A percentile compares a stretch with the other conserved stretches of the same genome.
Evolutionary conservation across 1,140 invertebrate species (phyloP).

Genomic region (Eurosta solidaginis): DNA sequence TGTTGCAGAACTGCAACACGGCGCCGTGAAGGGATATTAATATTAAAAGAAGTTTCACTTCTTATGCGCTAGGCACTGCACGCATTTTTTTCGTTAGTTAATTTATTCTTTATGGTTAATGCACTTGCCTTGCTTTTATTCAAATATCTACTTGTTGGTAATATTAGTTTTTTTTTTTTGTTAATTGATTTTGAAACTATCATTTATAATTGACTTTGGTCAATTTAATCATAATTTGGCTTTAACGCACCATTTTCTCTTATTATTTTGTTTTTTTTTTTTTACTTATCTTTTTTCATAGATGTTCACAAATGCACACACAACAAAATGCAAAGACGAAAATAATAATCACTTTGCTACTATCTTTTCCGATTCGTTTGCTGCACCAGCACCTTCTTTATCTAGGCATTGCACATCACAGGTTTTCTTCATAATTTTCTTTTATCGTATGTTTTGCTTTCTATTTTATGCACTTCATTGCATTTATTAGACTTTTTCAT

Average conservation of each 20-base stretch:
- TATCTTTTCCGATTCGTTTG: background rate
- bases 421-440: constrained; percentile 12
- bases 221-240: constrained; percentile 4
- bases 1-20: too few species aligned
- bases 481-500: background rate
- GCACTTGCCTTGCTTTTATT: too few species aligned
- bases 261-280: background rate
- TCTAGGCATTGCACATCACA: constrained; percentile 23
- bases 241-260: too few species aligned
- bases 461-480: constrained; percentile 21
- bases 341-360: background rate
- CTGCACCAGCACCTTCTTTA: background rate
- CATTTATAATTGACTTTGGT: background rate
- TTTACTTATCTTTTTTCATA: background rate
- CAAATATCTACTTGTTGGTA: too few species aligned
- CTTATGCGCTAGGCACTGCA: too few species aligned
- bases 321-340: background rate
- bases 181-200: background rate
- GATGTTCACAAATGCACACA: background rate
- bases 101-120: too few species aligned
- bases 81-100: too few species aligned
- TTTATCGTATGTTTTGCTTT: constrained; percentile 4
- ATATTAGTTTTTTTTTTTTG: too few species aligned
- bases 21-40: too few species aligned
- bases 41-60: too few species aligned